These are phyloP conservation scores for Heliconius melpomene DNA, from an alignment of 1,140 invertebrate genomes.

Conservation along the genomic window DNA sequence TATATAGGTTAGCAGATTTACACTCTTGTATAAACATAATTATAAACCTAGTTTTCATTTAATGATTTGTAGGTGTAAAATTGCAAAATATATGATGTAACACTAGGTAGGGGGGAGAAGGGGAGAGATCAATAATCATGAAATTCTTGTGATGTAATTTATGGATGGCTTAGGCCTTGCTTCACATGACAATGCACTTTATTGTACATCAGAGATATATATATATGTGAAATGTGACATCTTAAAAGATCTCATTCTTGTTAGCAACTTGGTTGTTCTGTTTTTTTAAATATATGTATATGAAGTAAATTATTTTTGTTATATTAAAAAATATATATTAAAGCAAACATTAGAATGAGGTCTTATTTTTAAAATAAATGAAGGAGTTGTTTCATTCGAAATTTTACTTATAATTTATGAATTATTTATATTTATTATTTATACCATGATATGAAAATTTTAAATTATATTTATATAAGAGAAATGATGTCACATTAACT, in stretches of 20 bases:
- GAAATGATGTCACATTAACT: background rate
- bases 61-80: too few species aligned
- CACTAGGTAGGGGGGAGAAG: too few species aligned
- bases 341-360: background rate
- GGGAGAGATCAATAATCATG: too few species aligned
- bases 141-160: too few species aligned
- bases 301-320: background rate
- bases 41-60: too few species aligned
- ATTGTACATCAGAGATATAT: too few species aligned
- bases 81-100: too few species aligned
- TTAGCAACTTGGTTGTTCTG: background rate
- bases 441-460: background rate
- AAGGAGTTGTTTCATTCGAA: background rate
- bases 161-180: constrained; percentile 42
- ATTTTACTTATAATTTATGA: background rate
- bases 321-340: background rate
- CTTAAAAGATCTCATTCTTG: background rate
- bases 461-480: background rate
- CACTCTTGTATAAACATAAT: too few species aligned
- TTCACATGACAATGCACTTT: constrained; percentile 46
- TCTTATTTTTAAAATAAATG: background rate
- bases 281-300: background rate
- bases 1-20: too few species aligned
- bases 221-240: background rate
- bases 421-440: background rate